Percentiles rank a stretch among this genome's conserved stretches.
Evolutionary conservation across 2,113 vertebrate genomes (phyloP).

Genomic region (Halichoerus grypus): DNA sequence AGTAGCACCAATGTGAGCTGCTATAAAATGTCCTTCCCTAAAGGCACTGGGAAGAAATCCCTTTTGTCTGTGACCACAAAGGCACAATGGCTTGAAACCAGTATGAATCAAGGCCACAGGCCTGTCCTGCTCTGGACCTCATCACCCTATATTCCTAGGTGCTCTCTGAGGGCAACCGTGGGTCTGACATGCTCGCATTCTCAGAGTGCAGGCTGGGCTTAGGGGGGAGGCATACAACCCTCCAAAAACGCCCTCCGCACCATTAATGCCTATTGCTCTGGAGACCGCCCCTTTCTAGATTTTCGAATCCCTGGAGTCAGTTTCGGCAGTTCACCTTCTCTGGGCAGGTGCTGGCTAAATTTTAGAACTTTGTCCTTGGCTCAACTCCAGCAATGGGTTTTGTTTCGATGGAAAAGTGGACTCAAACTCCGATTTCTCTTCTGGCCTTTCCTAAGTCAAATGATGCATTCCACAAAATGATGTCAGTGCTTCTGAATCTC

Average conservation of each 20-base stretch:
- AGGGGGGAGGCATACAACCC: rapidly evolving
- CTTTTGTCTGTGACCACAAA: not conserved
- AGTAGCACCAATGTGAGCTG: not conserved
- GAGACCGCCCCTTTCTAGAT: not conserved
- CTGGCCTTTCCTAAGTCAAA: not conserved
- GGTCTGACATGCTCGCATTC: not conserved
- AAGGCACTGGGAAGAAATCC: not conserved
- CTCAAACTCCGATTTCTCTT: not conserved
- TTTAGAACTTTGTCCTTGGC: not conserved
- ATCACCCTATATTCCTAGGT: not conserved
- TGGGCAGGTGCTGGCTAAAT: not conserved
- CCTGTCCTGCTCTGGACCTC: not conserved
- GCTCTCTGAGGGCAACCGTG: not conserved
- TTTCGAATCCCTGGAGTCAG: not conserved
- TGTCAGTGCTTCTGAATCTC: not conserved
- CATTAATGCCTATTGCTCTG: not conserved
- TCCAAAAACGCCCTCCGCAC: not conserved
- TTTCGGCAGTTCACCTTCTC: not conserved
- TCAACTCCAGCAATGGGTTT: not conserved
- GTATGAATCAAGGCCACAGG: not conserved
- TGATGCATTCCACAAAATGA: not conserved
- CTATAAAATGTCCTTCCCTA: not conserved
- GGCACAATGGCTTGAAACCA: not conserved
- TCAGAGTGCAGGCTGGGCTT: not conserved
- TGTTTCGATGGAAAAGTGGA: not conserved